phyloP scores from a whole-genome alignment of 2,888 invertebrate genomes.

The Hartigia nigra region DNA sequence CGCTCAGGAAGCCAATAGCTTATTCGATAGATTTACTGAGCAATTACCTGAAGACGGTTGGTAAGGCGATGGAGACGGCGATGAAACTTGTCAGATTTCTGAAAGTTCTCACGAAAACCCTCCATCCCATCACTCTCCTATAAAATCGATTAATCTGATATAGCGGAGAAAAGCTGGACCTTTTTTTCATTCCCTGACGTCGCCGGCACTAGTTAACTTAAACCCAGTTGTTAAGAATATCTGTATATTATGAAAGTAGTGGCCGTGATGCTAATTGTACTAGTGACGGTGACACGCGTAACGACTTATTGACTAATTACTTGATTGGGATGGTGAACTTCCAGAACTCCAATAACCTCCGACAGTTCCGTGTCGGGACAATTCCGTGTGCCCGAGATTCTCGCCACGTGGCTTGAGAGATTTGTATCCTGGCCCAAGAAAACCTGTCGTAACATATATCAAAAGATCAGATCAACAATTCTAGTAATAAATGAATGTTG shows the following conservation, averaged over 20 bases:
- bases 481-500: not conserved
- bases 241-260: not conserved
- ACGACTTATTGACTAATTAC: conserved; percentile 2
- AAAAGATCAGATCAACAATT: not conserved
- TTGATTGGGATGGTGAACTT: conserved; percentile 14
- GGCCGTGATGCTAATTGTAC: not conserved
- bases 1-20: not conserved
- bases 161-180: not conserved
- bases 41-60: conserved; percentile 24
- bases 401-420: conserved; percentile 11
- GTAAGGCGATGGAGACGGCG: conserved; percentile 20
- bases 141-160: conserved; percentile 4
- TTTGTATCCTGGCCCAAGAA: not conserved
- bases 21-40: not conserved
- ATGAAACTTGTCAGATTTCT: conserved; percentile 18
- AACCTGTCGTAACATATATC: not conserved
- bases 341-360: conserved; percentile 18
- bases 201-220: not conserved
- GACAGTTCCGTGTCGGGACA: conserved; percentile 21
- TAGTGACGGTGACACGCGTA: not conserved
- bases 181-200: not conserved
- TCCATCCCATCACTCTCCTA: conserved; percentile 17
- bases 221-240: not conserved
- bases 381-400: conserved; percentile 18
- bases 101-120: conserved; percentile 13